These are phyloP conservation scores for Aethina tumida DNA, from an alignment of 1,140 invertebrate genomes.

Conservation along the genomic window DNA sequence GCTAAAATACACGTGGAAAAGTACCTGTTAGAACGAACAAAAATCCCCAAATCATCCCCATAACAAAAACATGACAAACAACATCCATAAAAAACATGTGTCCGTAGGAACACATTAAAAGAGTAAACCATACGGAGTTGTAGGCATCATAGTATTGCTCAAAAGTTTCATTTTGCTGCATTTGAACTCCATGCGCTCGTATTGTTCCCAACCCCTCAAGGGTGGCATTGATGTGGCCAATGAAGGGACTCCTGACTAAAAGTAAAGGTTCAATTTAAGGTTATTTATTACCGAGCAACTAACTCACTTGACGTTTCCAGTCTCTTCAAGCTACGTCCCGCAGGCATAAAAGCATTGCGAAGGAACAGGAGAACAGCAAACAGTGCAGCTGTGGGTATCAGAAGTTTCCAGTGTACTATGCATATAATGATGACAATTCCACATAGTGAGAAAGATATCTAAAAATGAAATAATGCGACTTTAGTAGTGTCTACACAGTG, in stretches of 20 bases:
- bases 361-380: conserved; percentile 41
- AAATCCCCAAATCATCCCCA: conserved; percentile 47
- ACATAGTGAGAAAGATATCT: conserved; percentile 10
- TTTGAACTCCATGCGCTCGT: conserved; percentile 67
- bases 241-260: conserved; percentile 41
- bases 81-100: conserved; percentile 58
- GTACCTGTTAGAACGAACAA: conserved; percentile 30
- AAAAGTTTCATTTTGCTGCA: conserved; percentile 67
- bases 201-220: conserved; percentile 44
- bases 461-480: conserved; percentile 4
- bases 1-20: neutral
- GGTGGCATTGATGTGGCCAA: conserved; percentile 40
- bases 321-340: conserved; percentile 53
- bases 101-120: conserved; percentile 53
- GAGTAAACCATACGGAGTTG: no score
- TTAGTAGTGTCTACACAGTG: neutral
- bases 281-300: conserved; percentile 39
- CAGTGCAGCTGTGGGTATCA: conserved; percentile 38
- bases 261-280: conserved; percentile 8
- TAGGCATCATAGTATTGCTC: conserved; percentile 66
- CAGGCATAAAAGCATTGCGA: conserved; percentile 46
- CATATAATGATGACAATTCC: conserved; percentile 15
- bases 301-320: conserved; percentile 46
- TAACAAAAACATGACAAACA: conserved; percentile 62
- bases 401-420: conserved; percentile 13